Evolutionary conservation across 1,140 invertebrate species (phyloP), one percentile per base, ranked within the genome.

Genomic region (Platorchestia sp.): DNA sequence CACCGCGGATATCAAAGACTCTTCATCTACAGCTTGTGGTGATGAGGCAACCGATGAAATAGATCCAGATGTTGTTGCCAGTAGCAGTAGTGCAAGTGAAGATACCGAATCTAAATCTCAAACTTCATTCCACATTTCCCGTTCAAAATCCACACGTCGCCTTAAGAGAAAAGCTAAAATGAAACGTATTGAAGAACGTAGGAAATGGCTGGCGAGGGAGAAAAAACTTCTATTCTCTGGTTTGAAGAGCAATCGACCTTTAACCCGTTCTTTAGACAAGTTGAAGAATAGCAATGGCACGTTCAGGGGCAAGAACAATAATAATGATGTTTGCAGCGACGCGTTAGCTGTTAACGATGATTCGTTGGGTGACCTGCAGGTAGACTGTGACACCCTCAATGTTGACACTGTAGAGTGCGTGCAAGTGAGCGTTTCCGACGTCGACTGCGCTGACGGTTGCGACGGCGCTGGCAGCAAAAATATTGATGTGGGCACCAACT

Each of bases 111-210:
- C 43, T 89, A 89, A 41, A 44, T 89, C 41, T 44, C 87, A 89
- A 89, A 44, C 41, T 19, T 89, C 87, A 41, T 41, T 89, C 43
- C 43, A 41, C 7, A 44, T 42, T 41, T 89, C 87, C n/a, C 87
- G 87, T 41, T 89, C 87, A 14, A 89, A 89, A 89, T n/a, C 43
- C 10, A 93, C 36, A 47, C 91, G 91, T 47, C 91, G 91, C 10
- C 91, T 93, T 44, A 93, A 45, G 40, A 44, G 91, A 40, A 42
- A 44, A 47, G 91, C 91, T 14, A 93, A 93, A 47, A 45, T 93
- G 91, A 93, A 93, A 40, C 91, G 91, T 0, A 47, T 93, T 93
- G 91, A 93, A 93, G 91, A 93, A 93, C 91, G 91, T 93, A 44
- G 91, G 16, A 93, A 93, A 41, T 93, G 91, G 91, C 45, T 93